Conservation (phyloP, 2,888 invertebrate genomes). For the Campoletis raptor region DNA sequence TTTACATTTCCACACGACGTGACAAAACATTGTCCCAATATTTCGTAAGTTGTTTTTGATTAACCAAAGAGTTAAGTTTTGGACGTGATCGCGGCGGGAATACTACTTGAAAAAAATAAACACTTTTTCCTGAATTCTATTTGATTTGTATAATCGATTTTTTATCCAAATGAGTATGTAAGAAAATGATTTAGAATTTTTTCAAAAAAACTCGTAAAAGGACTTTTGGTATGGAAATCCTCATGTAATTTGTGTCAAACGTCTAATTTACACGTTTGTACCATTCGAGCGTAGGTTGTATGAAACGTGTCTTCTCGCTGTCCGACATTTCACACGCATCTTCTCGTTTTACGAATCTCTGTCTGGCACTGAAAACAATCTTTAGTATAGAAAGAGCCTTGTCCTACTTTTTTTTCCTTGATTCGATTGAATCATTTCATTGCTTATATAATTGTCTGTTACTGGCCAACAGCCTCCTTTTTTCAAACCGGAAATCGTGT, state of each 20-base stretch:
- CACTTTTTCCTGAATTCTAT: background rate
- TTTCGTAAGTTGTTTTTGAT: too few relatives aligned
- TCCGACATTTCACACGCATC: constrained; percentile 28
- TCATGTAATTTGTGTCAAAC: constrained; percentile 1
- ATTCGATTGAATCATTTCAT: constrained; percentile 56
- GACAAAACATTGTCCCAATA: too few relatives aligned
- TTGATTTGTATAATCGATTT: background rate
- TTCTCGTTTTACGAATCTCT: constrained; percentile 26
- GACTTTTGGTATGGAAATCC: background rate
- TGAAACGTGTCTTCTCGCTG: constrained; percentile 14
- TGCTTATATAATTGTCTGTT: constrained; percentile 39
- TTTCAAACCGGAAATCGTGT: constrained; percentile 31
- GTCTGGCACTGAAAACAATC: constrained; percentile 42
- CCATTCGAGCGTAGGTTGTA: background rate
- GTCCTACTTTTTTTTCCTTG: constrained; percentile 49
- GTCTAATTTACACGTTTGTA: background rate
- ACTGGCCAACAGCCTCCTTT: constrained; percentile 14
- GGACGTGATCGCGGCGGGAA: too few relatives aligned
- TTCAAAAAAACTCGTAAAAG: background rate
- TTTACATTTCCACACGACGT: too few relatives aligned
- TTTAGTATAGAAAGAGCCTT: constrained; percentile 25
- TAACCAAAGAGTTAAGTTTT: too few relatives aligned
- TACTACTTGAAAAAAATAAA: background rate
- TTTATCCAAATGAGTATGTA: background rate
- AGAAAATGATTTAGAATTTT: background rate